These are phyloP conservation scores for Drosophila bocqueti DNA, from an alignment of 1,140 invertebrate species.

Conservation along the genomic window DNA sequence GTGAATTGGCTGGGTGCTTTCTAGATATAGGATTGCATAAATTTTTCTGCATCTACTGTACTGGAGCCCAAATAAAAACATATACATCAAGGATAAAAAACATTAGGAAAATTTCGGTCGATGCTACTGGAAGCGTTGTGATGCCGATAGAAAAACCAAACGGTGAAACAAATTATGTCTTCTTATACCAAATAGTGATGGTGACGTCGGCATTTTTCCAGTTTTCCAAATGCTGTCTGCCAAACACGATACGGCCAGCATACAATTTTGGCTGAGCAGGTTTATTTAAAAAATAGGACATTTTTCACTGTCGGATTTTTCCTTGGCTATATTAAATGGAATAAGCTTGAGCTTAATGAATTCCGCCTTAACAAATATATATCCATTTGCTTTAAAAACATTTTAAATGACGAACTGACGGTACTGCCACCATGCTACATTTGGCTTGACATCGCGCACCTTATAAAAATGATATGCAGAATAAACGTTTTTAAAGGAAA, in stretches of 20 bases:
- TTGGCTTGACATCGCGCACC: constrained; percentile 5
- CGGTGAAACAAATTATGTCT: not conserved
- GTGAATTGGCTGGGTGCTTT: constrained; percentile 5
- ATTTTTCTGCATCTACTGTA: constrained; percentile 10
- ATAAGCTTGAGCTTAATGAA: constrained; percentile 3
- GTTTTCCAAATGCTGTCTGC: constrained; percentile 3
- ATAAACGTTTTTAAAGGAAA: constrained; percentile 4
- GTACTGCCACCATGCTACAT: constrained; percentile 5
- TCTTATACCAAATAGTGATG: not conserved
- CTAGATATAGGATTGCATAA: not conserved
- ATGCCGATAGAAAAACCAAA: not conserved
- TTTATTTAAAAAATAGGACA: not conserved
- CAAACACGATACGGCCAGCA: constrained; percentile 8
- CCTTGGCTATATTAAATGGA: not conserved
- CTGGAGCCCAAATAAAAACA: not conserved
- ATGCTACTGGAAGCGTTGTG: constrained; percentile 1
- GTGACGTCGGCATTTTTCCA: not conserved
- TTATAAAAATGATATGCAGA: constrained; percentile 1
- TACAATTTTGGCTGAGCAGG: constrained; percentile 11
- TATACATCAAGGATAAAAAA: not conserved
- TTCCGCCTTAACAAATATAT: not conserved
- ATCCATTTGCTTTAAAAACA: not conserved
- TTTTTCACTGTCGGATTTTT: constrained; percentile 6
- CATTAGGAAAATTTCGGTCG: not conserved
- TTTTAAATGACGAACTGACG: not conserved